Evolutionary conservation across 2,797 vertebrate genomes (phyloP).

Genomic region (Molossus alvarezi): DNA sequence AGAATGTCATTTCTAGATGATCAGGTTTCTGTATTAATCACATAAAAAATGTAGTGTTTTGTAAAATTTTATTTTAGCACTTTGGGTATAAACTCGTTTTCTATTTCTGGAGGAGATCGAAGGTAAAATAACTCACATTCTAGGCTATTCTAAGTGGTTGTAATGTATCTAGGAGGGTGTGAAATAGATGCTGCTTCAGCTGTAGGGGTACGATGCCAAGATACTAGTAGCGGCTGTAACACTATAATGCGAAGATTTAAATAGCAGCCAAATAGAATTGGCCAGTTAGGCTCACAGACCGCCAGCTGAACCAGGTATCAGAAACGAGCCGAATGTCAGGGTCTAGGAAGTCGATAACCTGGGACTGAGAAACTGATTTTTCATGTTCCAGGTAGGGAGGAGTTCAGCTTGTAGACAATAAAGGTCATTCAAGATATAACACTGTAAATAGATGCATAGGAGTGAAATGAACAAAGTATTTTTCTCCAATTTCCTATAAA

Average conservation of each 20-base stretch:
- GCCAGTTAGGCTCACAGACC: neutral
- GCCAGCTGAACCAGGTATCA: neutral
- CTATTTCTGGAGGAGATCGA: slow-evolving; percentile 53
- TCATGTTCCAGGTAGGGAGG: neutral
- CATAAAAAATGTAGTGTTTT: neutral
- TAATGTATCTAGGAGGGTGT: neutral
- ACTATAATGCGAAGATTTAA: neutral
- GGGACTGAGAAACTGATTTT: neutral
- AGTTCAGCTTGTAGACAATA: neutral
- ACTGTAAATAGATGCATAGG: neutral
- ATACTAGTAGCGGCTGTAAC: neutral
- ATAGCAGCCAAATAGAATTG: neutral
- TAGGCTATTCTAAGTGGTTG: neutral
- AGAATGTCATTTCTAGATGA: slow-evolving; percentile 27
- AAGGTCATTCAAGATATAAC: neutral
- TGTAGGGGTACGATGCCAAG: neutral
- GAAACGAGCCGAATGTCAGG: neutral
- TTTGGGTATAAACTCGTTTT: slow-evolving; percentile 40
- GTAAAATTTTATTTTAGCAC: neutral
- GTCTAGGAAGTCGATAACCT: neutral
- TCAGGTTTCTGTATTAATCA: slow-evolving; percentile 28
- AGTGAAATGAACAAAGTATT: neutral
- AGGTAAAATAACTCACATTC: slow-evolving; percentile 34
- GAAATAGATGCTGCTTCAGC: slow-evolving; percentile 28
- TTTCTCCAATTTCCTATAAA: neutral